These are phyloP conservation scores for Tiaroga cobitis DNA, from an alignment of 2,797 vertebrate species.

Conservation along the genomic window DNA sequence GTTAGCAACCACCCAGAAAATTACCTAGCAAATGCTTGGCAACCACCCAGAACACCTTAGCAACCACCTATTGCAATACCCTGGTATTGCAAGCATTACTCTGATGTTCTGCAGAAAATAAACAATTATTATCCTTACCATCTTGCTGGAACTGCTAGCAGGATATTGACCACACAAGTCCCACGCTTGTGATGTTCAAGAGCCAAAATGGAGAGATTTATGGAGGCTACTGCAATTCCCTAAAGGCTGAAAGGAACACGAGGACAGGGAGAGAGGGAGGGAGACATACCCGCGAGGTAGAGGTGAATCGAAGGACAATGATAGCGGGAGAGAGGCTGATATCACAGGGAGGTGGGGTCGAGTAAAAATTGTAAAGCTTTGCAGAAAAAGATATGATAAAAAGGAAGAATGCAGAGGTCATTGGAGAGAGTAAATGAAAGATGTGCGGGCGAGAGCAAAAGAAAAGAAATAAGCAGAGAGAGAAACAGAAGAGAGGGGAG, in stretches of 20 bases:
- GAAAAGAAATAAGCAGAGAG: constrained; percentile 4
- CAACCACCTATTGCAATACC: neutral
- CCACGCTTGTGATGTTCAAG: neutral
- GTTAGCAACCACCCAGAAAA: neutral
- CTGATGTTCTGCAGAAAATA: neutral
- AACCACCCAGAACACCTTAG: neutral
- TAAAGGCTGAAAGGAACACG: constrained; percentile 29
- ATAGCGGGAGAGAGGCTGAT: neutral
- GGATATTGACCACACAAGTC: neutral
- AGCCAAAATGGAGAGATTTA: neutral
- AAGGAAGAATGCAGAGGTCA: neutral
- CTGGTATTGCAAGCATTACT: neutral
- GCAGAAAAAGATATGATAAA: constrained; percentile 1
- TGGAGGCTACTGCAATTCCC: constrained; percentile 6
- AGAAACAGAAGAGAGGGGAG: constrained; percentile 4
- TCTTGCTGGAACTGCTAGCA: neutral
- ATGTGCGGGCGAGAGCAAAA: neutral
- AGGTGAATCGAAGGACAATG: constrained; percentile 30
- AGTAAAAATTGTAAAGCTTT: constrained; percentile 26
- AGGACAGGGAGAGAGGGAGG: constrained; percentile 12
- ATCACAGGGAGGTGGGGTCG: neutral
- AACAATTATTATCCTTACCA: neutral
- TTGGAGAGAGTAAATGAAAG: constrained; percentile 4
- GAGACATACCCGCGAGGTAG: neutral
- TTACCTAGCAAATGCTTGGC: too few relatives aligned